These are phyloP conservation scores for Phalera bucephala DNA, from an alignment of 2,888 invertebrate species.

Conservation along the genomic window DNA sequence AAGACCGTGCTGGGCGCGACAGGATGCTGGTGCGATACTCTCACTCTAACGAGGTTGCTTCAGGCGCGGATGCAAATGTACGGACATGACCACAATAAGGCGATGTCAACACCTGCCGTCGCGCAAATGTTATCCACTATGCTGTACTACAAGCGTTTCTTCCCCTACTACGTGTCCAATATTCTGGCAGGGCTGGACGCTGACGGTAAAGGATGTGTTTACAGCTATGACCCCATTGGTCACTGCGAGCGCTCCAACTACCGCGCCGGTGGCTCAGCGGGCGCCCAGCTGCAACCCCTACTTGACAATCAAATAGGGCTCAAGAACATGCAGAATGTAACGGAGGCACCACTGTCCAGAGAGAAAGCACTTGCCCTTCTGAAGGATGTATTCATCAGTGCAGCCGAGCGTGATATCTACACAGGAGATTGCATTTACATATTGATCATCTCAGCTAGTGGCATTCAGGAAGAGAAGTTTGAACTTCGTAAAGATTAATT, in stretches of 20 bases:
- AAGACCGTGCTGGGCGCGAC: conserved; percentile 95
- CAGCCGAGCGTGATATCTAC: conserved; percentile 98
- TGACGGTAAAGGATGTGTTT: conserved; percentile 97
- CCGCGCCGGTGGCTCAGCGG: conserved; percentile 95
- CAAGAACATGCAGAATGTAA: conserved; percentile 91
- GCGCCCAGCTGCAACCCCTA: conserved; percentile 95
- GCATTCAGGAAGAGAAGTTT: conserved; percentile 89
- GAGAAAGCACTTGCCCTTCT: conserved; percentile 93
- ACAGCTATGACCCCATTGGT: conserved; percentile 98
- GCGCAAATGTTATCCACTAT: conserved; percentile 98
- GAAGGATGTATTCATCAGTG: conserved; percentile 98
- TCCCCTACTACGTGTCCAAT: conserved; percentile 98
- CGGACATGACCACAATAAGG: conserved; percentile 95
- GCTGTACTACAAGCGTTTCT: conserved; percentile 98
- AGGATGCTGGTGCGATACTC: conserved; percentile 98
- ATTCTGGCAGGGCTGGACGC: conserved; percentile 96
- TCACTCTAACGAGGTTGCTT: conserved; percentile 93
- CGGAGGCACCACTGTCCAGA: conserved; percentile 84
- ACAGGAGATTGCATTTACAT: conserved; percentile 96
- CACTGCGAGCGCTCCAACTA: conserved; percentile 94
- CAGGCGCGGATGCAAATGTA: conserved; percentile 97
- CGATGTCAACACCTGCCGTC: conserved; percentile 95
- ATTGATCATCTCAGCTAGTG: conserved; percentile 94
- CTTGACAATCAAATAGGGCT: conserved; percentile 97
- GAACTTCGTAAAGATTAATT: conserved; percentile 93